Conservation (phyloP, 2,113 vertebrate genomes). For the Notechis scutatus region DNA sequence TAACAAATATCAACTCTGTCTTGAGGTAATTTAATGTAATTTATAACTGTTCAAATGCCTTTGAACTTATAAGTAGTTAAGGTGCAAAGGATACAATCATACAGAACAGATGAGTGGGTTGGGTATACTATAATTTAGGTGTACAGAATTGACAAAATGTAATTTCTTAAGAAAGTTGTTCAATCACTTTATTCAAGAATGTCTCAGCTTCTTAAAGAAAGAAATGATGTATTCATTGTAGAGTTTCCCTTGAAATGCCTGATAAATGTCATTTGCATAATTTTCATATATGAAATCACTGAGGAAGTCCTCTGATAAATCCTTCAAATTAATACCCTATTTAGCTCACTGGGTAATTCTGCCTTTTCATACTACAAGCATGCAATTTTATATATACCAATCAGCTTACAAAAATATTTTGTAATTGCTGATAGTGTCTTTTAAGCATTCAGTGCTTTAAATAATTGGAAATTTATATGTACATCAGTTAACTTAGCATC, state of each 20-base stretch:
- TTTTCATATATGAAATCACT: slow-evolving; percentile 18
- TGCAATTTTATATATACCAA: background rate
- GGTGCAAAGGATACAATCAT: slow-evolving; percentile 22
- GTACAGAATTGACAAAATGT: background rate
- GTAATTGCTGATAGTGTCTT: background rate
- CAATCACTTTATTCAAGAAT: slow-evolving; percentile 5
- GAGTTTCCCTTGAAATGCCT: slow-evolving; percentile 4
- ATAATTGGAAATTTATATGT: background rate
- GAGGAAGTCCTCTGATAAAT: slow-evolving; percentile 1
- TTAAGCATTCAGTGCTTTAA: background rate
- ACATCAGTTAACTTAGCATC: background rate
- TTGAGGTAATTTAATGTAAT: background rate
- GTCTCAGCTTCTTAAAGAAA: slow-evolving; percentile 13
- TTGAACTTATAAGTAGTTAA: background rate
- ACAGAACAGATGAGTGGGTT: slow-evolving; percentile 32
- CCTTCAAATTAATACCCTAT: background rate
- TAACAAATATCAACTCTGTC: background rate
- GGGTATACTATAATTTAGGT: background rate
- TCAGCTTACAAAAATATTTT: background rate
- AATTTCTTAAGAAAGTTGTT: slow-evolving; percentile 29
- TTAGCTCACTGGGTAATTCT: background rate
- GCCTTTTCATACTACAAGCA: background rate
- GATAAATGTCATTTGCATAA: background rate
- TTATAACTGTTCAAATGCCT: slow-evolving; percentile 34
- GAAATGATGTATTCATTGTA: background rate